A percentile compares a stretch with the other conserved stretches of the same genome.
Evolutionary conservation across 1,140 invertebrate species (phyloP).

Genomic region (Cyclina sinensis): DNA sequence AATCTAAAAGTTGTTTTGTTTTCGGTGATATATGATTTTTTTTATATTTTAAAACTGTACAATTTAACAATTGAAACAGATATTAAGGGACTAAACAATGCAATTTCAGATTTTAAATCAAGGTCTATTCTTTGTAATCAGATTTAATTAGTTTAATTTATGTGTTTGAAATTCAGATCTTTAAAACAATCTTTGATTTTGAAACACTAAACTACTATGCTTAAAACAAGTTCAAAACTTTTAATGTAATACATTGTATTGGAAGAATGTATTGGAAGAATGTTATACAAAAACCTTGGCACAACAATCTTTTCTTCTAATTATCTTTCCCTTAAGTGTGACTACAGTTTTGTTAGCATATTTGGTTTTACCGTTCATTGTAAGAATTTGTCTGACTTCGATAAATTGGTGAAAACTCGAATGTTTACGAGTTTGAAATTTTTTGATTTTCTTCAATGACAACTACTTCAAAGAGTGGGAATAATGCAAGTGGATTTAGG

Average conservation of each 20-base stretch:
- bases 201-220: not conserved
- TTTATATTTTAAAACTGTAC: no score
- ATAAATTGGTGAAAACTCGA: no score
- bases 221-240: not conserved
- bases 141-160: not conserved
- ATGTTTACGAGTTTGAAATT: no score
- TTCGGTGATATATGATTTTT: no score
- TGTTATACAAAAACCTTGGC: not conserved
- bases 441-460: no score
- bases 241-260: not conserved
- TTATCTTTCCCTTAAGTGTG: not conserved
- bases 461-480: no score
- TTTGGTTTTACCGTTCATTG: no score
- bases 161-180: not conserved
- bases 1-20: no score
- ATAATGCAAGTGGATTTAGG: no score
- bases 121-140: not conserved
- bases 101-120: not conserved
- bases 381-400: no score
- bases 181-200: conserved; percentile 4
- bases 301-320: not conserved
- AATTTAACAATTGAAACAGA: no score
- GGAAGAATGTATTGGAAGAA: not conserved
- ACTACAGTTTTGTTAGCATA: not conserved
- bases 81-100: no score